A percentile compares a stretch with the other conserved stretches of the same genome.
These are phyloP conservation scores for Cliona cf. orientalis DNA, from an alignment of 37 sponge, comb jelly and placozoan genomes.

Conservation along the genomic window DNA sequence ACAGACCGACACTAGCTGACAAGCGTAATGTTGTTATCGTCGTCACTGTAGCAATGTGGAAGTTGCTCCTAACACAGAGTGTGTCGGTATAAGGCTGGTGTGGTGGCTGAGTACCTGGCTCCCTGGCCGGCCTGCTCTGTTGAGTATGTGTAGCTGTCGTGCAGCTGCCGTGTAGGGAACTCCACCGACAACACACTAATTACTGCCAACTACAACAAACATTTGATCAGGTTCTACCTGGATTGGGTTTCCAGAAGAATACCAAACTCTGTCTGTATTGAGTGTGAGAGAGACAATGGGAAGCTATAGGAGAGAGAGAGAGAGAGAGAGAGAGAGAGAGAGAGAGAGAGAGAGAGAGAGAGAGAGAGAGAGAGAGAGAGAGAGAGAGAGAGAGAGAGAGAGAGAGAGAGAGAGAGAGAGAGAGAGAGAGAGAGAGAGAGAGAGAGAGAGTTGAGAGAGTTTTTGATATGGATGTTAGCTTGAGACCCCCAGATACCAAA, in stretches of 20 bases:
- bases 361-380: slow-evolving; percentile 8
- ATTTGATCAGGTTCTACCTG: not conserved
- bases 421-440: not conserved
- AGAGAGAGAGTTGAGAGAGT: no score
- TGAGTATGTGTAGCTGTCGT: no score
- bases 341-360: slow-evolving; percentile 14
- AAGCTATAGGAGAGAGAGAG: not conserved
- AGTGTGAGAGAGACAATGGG: not conserved
- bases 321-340: slow-evolving; percentile 5
- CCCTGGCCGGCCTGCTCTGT: no score
- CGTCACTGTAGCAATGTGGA: not conserved
- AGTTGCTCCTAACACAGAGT: no score
- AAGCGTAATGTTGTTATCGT: not conserved
- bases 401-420: slow-evolving; percentile 2
- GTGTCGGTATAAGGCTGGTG: no score
- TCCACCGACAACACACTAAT: no score
- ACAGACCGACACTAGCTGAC: not conserved
- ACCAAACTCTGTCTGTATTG: not conserved
- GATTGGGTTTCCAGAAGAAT: not conserved
- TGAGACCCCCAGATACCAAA: not conserved
- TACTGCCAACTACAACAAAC: no score
- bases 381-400: slow-evolving; percentile 17
- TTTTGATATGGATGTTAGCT: no score
- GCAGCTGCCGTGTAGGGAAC: no score
- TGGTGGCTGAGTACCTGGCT: no score